Evolutionary conservation across 2,113 vertebrate species (phyloP), one percentile per base, ranked within the genome.

Genomic region (Nycticebus coucang): DNA sequence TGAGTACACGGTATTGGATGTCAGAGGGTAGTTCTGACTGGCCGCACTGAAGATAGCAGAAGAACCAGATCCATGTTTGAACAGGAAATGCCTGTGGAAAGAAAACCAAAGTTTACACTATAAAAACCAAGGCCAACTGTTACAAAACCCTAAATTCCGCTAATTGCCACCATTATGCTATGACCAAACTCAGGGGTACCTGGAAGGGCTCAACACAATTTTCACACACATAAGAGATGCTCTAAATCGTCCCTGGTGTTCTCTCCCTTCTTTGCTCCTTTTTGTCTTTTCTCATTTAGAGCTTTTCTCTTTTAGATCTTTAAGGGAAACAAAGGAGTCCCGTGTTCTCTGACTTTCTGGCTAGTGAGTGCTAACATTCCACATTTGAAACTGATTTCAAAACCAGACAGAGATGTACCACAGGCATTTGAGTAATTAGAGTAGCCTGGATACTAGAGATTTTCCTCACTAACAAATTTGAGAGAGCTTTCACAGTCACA

Each of bases 51-150:
- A 99, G 92, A 99, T 99, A 81, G 99, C 99, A 1, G 99, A 99
- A 9, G 99, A 99, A 41, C 99, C 99, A 77, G 99, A 99, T 97
- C 99, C 99, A 4, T 99, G 99, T 97, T 99, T 99, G 98, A 99
- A 99, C 85, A 99, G 99, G 98, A 99, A 99, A 98, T 99, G 99
- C 98, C 99, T 99, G 98, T 0, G 55, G 97, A 98, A 96, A 98
- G 24, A 45, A 96, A 95, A 98, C 30, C 98, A 68, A 98, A 87
- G 94, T 93, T 3, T 64, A 91, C 0, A 59, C 15, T 98, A 92
- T 98, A 94, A 98, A 95, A 97, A 95, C 6, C 81, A 96, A 81
- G 69, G 24, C 13, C 22, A 90, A 24, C 69, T 92, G 26, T 50
- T 10, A 74, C 55, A 95, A 85, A 93, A 87, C 91, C 66, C 97